These are phyloP conservation scores for Tineola bisselliella DNA, from an alignment of 2,888 invertebrate species.

Conservation along the genomic window DNA sequence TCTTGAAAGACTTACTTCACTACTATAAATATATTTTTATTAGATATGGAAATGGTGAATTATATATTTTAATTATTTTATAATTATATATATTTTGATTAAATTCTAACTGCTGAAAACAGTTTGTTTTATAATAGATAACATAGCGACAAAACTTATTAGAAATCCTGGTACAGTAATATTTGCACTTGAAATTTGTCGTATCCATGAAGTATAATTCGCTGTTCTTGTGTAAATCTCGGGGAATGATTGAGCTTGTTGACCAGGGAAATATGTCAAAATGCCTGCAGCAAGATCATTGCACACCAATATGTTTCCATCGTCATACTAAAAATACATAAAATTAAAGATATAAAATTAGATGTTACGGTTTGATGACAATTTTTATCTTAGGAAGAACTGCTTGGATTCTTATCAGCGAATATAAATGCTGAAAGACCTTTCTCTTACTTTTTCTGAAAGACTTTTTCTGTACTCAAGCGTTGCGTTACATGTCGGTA, in stretches of 20 bases:
- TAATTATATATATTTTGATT: not conserved
- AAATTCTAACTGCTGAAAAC: not conserved
- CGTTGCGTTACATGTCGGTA: no score
- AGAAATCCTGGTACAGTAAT: not conserved
- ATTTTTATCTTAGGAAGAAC: no score
- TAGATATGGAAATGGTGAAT: no score
- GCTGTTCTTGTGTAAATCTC: constrained; percentile 38
- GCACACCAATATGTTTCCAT: constrained; percentile 33
- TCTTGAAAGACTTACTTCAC: no score
- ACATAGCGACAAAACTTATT: not conserved
- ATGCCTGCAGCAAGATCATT: constrained; percentile 31
- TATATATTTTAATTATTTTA: no score
- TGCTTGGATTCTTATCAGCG: no score
- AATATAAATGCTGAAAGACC: no score
- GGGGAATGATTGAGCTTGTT: constrained; percentile 28
- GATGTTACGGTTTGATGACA: no score
- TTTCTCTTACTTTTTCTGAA: no score
- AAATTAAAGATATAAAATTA: not conserved
- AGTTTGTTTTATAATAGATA: not conserved
- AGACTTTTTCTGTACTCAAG: no score
- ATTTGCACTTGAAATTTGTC: constrained; percentile 12
- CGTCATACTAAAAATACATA: constrained; percentile 1
- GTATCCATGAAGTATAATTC: constrained; percentile 35
- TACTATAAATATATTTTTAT: no score
- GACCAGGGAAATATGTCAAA: constrained; percentile 23